Evolutionary conservation across 2,888 invertebrate genomes (phyloP), one percentile per base, ranked within the genome.

Genomic region (Napeogenes sylphis): DNA sequence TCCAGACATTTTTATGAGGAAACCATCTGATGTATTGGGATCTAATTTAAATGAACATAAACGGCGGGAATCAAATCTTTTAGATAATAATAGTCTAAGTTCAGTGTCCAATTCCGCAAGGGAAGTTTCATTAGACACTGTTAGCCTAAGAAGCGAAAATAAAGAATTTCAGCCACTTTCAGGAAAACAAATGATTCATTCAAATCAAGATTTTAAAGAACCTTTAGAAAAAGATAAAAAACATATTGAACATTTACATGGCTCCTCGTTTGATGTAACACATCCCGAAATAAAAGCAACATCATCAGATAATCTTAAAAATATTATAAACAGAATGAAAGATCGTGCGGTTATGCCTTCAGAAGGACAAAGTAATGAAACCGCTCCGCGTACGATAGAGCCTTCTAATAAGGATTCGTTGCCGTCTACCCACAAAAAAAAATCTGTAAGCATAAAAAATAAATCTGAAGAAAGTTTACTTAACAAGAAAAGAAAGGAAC

Each of bases 1-100:
- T 72, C 89, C 89, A 14, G 80, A 88, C 70, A 87, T 89, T 75
- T 90, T 90, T 71, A 83, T 80, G 78, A 88, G 83, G 70, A 86
- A 78, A 58, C 66, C 75, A 12, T 69, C 79, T 0, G 83, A 83
- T 32, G 35, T 35, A 61, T 72, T 68, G 12, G 59, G 62, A 21
- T n/a, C 55, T 4, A 59, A 45, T 56, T 42, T 46, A 47, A 30
- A 55, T 30, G 63, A 66, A 30, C 46, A 30, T 32, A 70, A 75
- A 61, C 66, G 69, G 53, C 62, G 72, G 45, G 56, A 21, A 45
- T 42, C 42, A 38, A 55, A 12, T 42, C 4, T 14, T 13, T 6
- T 47, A 13, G 42, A 53, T 42, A 55, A 51, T 45, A 61, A 6
- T 30, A 56, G 30, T 38, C 46, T 56, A 10, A 65, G 64, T 60